Base-by-base conservation (phyloP, 2,113 vertebrate genomes). In the Enhydra lutris region DNA sequence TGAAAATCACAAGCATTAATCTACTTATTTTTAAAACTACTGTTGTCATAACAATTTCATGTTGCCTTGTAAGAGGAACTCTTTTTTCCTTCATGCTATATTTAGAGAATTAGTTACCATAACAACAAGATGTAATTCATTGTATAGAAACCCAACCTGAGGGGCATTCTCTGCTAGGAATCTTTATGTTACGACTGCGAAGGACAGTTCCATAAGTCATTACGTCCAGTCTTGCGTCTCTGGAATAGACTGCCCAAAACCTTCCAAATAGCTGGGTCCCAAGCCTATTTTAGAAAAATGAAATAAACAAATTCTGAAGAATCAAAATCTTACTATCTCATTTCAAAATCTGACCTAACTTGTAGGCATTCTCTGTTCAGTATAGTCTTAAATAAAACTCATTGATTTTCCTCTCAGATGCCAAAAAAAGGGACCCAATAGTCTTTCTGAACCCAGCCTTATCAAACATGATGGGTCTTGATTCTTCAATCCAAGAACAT, bases 31-130 rank as follows among this genome's bases (percentile, higher is more conserved):
- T 96, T 97, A 94, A 97, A 97, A 97, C 92, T 91, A 89, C 71
- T 86, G 47, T 94, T 98, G 97, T 97, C 96, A 94, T 92, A 98
- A 97, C 97, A 98, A 95, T 98, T 97, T 96, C 65, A 85, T 47
- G 39, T 76, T 88, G 71, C 78, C 55, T 84, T 89, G 23, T 95
- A 97, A 92, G 76, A 87, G 76, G 45, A 63, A 67, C 65, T 93
- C 47, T 94, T 94, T 79, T 88, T 82, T 12, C 6, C 42, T 93
- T 84, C 34, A 21, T 24, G 31, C 97, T 98, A 95, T 98, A 98
- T 98, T 98, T 97, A 98, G 95, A 89, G 0, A 10, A 88, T 95
- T 55, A 61, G 98, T 99, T 98, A 63, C 98, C 96, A 97, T 98
- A 98, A 97, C 97, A 52, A 98, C 98, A 83, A 92, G 89, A 95